These are phyloP conservation scores for Microtus californicus DNA, from an alignment of 2,797 vertebrate species.

Conservation along the genomic window DNA sequence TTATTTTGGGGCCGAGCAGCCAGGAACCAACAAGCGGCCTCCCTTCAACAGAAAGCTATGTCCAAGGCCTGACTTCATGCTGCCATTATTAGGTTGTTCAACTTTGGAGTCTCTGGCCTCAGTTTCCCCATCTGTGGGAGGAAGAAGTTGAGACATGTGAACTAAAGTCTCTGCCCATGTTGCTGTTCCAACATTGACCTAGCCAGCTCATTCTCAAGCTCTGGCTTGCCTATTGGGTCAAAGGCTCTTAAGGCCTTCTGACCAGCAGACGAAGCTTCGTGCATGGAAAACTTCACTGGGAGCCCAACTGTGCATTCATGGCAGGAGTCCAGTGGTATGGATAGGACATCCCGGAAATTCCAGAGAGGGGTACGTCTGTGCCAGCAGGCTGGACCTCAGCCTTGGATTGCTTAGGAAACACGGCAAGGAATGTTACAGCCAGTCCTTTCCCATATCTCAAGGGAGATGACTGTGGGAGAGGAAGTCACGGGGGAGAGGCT, in stretches of 20 bases:
- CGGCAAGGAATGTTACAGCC: neutral
- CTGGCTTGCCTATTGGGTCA: neutral
- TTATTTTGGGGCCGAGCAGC: too few relatives aligned
- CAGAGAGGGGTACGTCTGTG: neutral
- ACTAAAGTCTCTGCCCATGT: neutral
- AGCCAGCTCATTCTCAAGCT: neutral
- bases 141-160: neutral
- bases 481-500: neutral
- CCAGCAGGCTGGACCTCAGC: neutral
- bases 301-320: neutral
- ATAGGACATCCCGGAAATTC: conserved; percentile 51
- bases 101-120: neutral
- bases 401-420: neutral
- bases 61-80: neutral
- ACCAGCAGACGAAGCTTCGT: neutral
- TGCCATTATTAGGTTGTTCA: rapidly evolving
- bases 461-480: neutral
- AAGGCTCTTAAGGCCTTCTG: neutral
- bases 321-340: neutral
- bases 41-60: neutral
- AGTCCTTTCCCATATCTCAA: neutral
- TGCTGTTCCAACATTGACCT: neutral
- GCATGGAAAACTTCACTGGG: neutral
- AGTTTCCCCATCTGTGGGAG: neutral
- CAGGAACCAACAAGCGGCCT: too few relatives aligned